Conservation (phyloP, 2,113 vertebrate genomes). For the Globicephala melas region DNA sequence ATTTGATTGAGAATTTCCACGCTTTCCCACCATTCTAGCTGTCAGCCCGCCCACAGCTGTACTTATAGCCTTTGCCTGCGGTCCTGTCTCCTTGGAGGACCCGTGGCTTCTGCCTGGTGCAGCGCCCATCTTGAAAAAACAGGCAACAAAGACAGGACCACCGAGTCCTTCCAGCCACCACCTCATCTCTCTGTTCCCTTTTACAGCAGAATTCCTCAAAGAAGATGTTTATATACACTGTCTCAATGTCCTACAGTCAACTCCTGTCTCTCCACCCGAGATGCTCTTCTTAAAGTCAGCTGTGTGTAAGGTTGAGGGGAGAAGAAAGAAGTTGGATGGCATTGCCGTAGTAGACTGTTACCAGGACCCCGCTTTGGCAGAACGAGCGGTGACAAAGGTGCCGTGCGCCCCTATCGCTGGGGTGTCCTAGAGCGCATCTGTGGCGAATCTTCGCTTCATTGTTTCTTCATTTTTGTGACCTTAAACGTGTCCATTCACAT, state of each 20-base stretch:
- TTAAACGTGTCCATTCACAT: not conserved
- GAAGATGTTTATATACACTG: not conserved
- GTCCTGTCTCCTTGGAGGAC: not conserved
- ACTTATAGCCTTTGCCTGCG: not conserved
- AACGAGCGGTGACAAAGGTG: not conserved
- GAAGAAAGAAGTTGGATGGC: not conserved
- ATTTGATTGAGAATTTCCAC: not conserved
- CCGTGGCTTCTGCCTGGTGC: not conserved
- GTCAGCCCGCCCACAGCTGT: fast-evolving
- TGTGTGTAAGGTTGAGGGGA: not conserved
- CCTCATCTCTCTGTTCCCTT: not conserved
- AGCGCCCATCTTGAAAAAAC: not conserved
- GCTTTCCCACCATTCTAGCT: not conserved
- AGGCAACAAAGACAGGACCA: not conserved
- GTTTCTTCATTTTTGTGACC: not conserved
- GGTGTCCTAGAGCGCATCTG: not conserved
- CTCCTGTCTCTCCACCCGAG: not conserved
- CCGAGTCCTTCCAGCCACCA: not conserved
- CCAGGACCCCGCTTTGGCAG: not conserved
- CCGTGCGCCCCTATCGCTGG: not conserved
- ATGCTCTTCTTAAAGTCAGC: not conserved
- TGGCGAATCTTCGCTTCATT: not conserved
- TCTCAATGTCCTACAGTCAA: not conserved
- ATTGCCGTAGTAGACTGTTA: no score
- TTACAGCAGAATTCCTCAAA: not conserved